A percentile compares a stretch with the other conserved stretches of the same genome.
phyloP scores from a whole-genome alignment of 2,113 vertebrate species.

The Uropsilus gracilis region DNA sequence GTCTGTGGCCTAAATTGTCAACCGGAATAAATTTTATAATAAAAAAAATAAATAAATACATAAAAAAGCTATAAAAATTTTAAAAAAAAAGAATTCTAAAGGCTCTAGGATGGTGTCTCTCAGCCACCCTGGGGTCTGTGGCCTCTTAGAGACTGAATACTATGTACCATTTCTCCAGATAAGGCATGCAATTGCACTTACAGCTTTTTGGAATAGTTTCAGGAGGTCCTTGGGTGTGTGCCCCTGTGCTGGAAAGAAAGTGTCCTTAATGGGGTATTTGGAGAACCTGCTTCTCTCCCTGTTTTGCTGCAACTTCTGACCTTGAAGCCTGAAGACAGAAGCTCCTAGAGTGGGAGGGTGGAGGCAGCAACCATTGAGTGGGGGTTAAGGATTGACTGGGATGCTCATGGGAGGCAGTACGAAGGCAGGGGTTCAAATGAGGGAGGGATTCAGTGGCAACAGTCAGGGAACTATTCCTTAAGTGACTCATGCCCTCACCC shows the following conservation, averaged over 20 bases:
- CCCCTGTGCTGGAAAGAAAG: background rate
- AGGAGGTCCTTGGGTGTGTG: background rate
- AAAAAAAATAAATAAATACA: no score
- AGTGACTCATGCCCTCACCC: no score
- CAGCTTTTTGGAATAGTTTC: background rate
- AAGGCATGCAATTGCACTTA: no score
- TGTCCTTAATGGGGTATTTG: background rate
- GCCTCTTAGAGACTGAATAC: background rate
- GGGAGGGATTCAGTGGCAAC: background rate
- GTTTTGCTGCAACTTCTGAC: background rate
- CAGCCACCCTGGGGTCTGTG: background rate
- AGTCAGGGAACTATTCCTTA: background rate
- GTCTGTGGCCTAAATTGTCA: no score
- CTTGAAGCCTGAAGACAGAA: background rate
- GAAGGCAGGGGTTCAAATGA: background rate
- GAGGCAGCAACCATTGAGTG: fast-evolving
- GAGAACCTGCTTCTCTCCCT: background rate
- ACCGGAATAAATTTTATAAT: no score
- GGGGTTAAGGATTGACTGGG: background rate
- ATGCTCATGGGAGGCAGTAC: background rate
- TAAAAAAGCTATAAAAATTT: no score
- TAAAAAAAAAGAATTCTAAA: no score
- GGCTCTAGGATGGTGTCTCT: background rate
- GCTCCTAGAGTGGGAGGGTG: background rate
- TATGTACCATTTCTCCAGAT: background rate